Evolutionary conservation across 2,888 invertebrate genomes (phyloP), one percentile per base, ranked within the genome.

Genomic region (Amaurobius ferox): DNA sequence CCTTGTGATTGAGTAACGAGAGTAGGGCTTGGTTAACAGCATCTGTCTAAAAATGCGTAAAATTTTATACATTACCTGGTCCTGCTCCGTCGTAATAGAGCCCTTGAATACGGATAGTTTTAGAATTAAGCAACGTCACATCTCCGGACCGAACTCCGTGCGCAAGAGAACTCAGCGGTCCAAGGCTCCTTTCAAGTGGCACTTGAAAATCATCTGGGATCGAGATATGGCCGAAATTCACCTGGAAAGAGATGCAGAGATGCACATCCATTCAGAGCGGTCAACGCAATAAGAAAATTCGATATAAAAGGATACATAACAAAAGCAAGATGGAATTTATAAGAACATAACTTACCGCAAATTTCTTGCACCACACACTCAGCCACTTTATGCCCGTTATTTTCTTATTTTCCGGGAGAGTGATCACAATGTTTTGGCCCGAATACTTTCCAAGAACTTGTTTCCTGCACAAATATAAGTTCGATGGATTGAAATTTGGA

Each of bases 1-100:
- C n/a, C n/a, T n/a, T n/a, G n/a, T n/a, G n/a, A n/a, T n/a, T n/a
- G n/a, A n/a, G n/a, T n/a, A n/a, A n/a, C n/a, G n/a, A n/a, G n/a
- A n/a, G n/a, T n/a, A n/a, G n/a, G n/a, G n/a, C n/a, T n/a, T n/a
- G n/a, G n/a, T n/a, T n/a, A n/a, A n/a, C n/a, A n/a, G n/a, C n/a
- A n/a, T n/a, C n/a, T n/a, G n/a, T n/a, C n/a, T n/a, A n/a, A n/a
- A n/a, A n/a, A n/a, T n/a, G n/a, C n/a, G n/a, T n/a, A n/a, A n/a
- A n/a, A n/a, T n/a, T n/a, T n/a, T n/a, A n/a, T n/a, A n/a, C n/a
- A n/a, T n/a, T 73, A 88, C 89, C 89, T 0, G 97, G 97, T 0
- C 96, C 97, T 1, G 95, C 95, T 35, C 97, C 97, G 90, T 97
- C 97, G 90, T 97, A 97, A 90, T 97, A 96, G 89, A 97, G 92